Conservation (phyloP, 2,797 vertebrate genomes). For the Pteropus rufus region DNA sequence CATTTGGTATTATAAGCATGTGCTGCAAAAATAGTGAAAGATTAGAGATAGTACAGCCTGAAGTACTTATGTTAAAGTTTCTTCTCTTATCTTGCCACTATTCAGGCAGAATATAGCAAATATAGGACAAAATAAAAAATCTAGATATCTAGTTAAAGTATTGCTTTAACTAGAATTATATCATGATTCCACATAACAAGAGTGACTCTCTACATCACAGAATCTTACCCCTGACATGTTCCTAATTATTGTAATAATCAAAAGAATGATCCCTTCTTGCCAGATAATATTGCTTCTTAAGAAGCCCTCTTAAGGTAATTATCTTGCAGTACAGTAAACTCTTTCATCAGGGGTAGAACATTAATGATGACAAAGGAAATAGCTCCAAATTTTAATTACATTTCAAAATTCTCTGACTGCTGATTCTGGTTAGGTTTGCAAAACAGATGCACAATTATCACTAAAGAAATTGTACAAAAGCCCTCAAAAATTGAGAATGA, state of each 20-base stretch:
- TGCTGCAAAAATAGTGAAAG: not conserved
- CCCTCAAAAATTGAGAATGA: not conserved
- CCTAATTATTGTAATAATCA: constrained; percentile 42
- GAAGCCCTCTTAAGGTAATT: constrained; percentile 45
- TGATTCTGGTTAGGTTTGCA: constrained; percentile 29
- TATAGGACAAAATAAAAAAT: not conserved
- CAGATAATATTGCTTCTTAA: constrained; percentile 42
- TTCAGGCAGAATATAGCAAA: not conserved
- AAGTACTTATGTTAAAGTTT: not conserved
- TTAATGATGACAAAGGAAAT: constrained; percentile 49
- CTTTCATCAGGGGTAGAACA: constrained; percentile 14
- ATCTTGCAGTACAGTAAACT: constrained; percentile 40
- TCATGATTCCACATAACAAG: not conserved
- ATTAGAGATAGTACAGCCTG: not conserved
- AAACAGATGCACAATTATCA: constrained; percentile 52
- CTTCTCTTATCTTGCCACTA: not conserved
- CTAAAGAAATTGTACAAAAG: constrained; percentile 1
- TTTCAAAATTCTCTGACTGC: constrained; percentile 40
- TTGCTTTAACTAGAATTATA: constrained; percentile 14
- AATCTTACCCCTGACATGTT: not conserved
- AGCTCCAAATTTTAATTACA: constrained; percentile 53
- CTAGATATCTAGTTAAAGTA: not conserved
- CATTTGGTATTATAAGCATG: not conserved
- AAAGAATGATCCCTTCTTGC: not conserved
- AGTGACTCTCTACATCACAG: not conserved